Conservation (phyloP, 2,797 vertebrate genomes). For the Myotis pilosus region DNA sequence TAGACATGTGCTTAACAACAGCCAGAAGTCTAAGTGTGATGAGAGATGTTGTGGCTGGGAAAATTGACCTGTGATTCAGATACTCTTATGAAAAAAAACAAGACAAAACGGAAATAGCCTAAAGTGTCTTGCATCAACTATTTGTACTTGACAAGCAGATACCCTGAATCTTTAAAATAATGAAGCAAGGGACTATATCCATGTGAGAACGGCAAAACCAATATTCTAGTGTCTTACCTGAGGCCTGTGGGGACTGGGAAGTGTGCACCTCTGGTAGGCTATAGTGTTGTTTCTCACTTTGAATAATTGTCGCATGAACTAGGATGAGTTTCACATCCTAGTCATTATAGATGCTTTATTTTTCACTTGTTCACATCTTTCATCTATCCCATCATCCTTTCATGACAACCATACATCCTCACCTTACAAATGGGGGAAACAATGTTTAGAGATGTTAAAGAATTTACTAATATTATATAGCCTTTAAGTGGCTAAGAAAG, state of each 20-base stretch:
- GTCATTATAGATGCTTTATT: background rate
- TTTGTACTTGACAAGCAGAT: background rate
- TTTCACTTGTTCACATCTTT: background rate
- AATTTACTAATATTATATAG: background rate
- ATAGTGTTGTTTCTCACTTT: background rate
- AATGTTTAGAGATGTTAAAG: background rate
- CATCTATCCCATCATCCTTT: background rate
- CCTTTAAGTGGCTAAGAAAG: background rate
- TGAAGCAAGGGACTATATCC: background rate
- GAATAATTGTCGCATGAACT: background rate
- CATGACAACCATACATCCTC: background rate
- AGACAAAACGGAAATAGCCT: background rate
- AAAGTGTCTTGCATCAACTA: background rate
- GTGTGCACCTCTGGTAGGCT: background rate
- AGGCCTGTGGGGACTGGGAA: background rate
- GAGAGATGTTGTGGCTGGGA: background rate
- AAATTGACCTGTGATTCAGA: background rate
- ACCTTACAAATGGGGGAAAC: background rate
- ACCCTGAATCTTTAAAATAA: background rate
- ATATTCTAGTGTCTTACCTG: background rate
- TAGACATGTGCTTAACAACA: background rate
- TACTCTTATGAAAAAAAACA: background rate
- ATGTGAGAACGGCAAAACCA: background rate
- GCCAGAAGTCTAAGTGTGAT: background rate
- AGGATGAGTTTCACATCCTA: background rate